A percentile compares a stretch with the other conserved stretches of the same genome.
Evolutionary conservation across 1,140 invertebrate genomes (phyloP).

Genomic region (Zelostemma sp.): DNA sequence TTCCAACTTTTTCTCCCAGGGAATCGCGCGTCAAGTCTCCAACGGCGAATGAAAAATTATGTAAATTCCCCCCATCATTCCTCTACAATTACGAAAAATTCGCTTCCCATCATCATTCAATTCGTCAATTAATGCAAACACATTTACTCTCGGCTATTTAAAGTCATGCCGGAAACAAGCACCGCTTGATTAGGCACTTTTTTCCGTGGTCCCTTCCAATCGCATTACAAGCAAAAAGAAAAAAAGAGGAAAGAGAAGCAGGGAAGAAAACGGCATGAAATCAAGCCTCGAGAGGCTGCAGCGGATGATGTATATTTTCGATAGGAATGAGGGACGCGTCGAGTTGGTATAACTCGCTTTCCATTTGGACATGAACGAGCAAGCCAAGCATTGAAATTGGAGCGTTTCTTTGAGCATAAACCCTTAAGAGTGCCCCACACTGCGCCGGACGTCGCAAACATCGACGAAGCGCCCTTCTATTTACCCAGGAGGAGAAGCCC

Average conservation of each 20-base stretch:
- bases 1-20: constrained; percentile 39
- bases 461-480: constrained; percentile 37
- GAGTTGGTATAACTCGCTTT: constrained; percentile 31
- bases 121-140: too few species aligned
- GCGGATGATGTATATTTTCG: constrained; percentile 16
- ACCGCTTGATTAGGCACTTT: constrained; percentile 39
- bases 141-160: neutral
- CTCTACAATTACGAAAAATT: constrained; percentile 31
- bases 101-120: too few species aligned
- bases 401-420: constrained; percentile 44
- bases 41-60: too few species aligned
- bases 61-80: too few species aligned
- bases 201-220: constrained; percentile 22
- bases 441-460: constrained; percentile 42
- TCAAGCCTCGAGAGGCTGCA: neutral
- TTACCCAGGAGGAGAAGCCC: constrained; percentile 39
- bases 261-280: neutral
- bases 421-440: constrained; percentile 46
- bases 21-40: too few species aligned
- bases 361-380: constrained; percentile 24
- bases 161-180: constrained; percentile 33
- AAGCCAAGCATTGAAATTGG: constrained; percentile 40
- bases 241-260: too few species aligned
- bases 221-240: neutral
- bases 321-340: constrained; percentile 23